These are phyloP conservation scores for Pseudopleuronectes americanus DNA, from an alignment of 2,797 vertebrate species.

Conservation along the genomic window DNA sequence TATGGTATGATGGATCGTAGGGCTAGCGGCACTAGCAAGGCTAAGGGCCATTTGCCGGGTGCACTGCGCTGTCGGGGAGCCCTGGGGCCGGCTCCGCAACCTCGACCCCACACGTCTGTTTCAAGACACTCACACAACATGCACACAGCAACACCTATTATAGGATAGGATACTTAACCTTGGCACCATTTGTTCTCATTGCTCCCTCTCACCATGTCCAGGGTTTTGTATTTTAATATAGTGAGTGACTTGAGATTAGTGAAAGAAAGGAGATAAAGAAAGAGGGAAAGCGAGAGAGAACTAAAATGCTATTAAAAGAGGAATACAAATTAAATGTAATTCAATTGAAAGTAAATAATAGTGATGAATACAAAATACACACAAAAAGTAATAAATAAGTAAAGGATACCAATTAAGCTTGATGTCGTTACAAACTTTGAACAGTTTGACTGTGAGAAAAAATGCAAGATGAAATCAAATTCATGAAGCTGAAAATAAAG, in stretches of 20 bases:
- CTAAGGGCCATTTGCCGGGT: slow-evolving; percentile 89
- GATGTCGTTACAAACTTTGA: neutral
- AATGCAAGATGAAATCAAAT: neutral
- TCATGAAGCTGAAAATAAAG: neutral
- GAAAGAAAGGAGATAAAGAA: neutral
- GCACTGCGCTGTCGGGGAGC: slow-evolving; percentile 79
- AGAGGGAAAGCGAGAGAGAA: neutral
- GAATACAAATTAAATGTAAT: neutral
- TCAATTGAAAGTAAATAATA: neutral
- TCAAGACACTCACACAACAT: slow-evolving; percentile 71
- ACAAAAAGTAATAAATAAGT: neutral
- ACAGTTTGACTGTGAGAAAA: neutral
- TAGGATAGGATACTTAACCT: slow-evolving; percentile 85
- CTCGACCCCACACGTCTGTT: slow-evolving; percentile 80
- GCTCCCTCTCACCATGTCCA: slow-evolving; percentile 49
- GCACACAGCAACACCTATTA: slow-evolving; percentile 72
- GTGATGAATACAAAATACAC: neutral
- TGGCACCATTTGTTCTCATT: slow-evolving; percentile 75
- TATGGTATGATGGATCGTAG: slow-evolving; percentile 89
- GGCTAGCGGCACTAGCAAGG: slow-evolving; percentile 85
- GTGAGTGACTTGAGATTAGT: slow-evolving; percentile 18
- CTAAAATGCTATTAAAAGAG: neutral
- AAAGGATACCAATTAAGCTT: neutral
- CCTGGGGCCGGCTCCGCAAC: slow-evolving; percentile 77
- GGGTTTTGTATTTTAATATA: slow-evolving; percentile 49